Evolutionary conservation across 2,888 invertebrate genomes (phyloP), one percentile per base, ranked within the genome.

Genomic region (Diaphora mendica): DNA sequence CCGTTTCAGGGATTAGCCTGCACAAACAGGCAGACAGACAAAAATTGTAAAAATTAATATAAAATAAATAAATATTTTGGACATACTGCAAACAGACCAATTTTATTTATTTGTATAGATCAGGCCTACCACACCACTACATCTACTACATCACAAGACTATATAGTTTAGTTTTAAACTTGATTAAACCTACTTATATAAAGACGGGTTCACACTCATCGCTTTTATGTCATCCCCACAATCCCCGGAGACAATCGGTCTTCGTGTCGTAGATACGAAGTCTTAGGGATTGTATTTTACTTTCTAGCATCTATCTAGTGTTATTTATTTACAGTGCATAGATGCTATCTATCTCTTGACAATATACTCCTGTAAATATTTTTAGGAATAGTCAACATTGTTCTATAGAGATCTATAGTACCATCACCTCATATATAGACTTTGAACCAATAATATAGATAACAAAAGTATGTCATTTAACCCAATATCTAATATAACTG

Each of bases 111-210:
- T n/a, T n/a, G n/a, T n/a, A n/a, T n/a, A n/a, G n/a, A n/a, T n/a
- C n/a, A n/a, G n/a, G n/a, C n/a, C n/a, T n/a, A n/a, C n/a, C n/a
- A n/a, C n/a, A n/a, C n/a, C n/a, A n/a, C n/a, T n/a, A n/a, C n/a
- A n/a, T n/a, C n/a, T n/a, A n/a, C n/a, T n/a, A 35, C 35, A 35
- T 23, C 8, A 59, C 15, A 15, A 4, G 2, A 7, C 23, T 26
- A 4, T 39, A n/a, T n/a, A n/a, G n/a, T 44, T 71, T 51, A 39
- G 20, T 8, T 64, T 39, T 64, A 33, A 39, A 71, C 71, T 71
- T 71, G 68, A 74, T 74, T 74, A 68, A 74, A 68, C 44, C 33
- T 68, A 71, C 64, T 33, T 7, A 30, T 39, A 9, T 48, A 35
- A 42, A 30, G 55, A 9, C 23, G n/a, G 51, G 8, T 33, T 35